Conservation (phyloP, 2,797 vertebrate genomes). For the Parauchenoglanis punctatus region DNA sequence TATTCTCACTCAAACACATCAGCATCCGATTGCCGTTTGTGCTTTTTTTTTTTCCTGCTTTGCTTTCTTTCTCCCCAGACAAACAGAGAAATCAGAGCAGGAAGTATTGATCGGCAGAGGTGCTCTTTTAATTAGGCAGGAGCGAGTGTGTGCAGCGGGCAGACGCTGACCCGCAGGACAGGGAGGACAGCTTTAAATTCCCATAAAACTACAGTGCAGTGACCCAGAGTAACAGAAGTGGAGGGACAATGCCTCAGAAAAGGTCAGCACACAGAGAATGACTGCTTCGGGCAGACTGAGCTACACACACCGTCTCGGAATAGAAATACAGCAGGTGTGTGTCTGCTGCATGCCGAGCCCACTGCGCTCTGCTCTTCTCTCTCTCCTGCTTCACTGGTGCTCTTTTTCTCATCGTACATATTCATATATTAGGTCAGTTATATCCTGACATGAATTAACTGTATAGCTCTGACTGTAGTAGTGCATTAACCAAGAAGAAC, state of each 20-base stretch:
- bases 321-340: conserved; percentile 24
- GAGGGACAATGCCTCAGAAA: conserved; percentile 41
- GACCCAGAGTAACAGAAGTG: conserved; percentile 28
- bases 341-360: conserved; percentile 1
- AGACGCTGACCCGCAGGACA: conserved; percentile 26
- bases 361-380: conserved; percentile 18
- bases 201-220: conserved; percentile 41
- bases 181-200: conserved; percentile 12
- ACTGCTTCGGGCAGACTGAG: conserved; percentile 26
- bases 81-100: not conserved
- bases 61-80: not conserved
- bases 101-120: conserved; percentile 22
- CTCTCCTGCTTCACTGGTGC: not conserved
- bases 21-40: not conserved
- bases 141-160: conserved; percentile 2
- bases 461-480: not conserved
- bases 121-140: conserved; percentile 42
- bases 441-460: conserved; percentile 45
- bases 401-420: not conserved
- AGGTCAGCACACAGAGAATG: conserved; percentile 46
- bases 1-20: conserved; percentile 38
- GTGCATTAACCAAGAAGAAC: not conserved
- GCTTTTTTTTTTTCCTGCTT: conserved; percentile 11
- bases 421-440: conserved; percentile 34
- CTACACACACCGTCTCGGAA: conserved; percentile 12